Evolutionary conservation across 2,797 vertebrate species (phyloP).

Genomic region (Pagetopsis macropterus): DNA sequence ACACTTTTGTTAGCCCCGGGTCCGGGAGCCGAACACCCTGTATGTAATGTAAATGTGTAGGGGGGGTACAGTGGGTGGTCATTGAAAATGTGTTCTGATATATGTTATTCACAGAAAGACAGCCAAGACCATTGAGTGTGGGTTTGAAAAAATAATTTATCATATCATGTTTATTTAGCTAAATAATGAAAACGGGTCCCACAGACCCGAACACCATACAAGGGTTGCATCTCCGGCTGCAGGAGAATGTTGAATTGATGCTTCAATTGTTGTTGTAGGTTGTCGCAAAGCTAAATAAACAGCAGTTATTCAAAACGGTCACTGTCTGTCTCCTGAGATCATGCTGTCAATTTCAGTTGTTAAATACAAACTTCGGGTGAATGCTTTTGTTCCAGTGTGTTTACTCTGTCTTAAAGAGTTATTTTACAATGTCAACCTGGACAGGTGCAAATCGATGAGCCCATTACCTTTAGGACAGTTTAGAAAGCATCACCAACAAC

Average conservation of each 20-base stretch:
- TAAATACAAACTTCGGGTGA: constrained; percentile 11
- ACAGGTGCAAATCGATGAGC: constrained; percentile 37
- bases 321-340: not conserved
- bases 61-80: too few relatives aligned
- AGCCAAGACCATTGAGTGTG: too few relatives aligned
- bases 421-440: constrained; percentile 32
- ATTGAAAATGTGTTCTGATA: too few relatives aligned
- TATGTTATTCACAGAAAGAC: too few relatives aligned
- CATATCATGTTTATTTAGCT: too few relatives aligned
- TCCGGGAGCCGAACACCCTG: too few relatives aligned
- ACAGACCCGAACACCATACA: too few relatives aligned
- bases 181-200: too few relatives aligned
- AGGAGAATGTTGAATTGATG: constrained; percentile 11
- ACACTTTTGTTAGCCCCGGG: too few relatives aligned
- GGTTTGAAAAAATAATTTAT: too few relatives aligned
- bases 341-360: constrained; percentile 11
- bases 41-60: too few relatives aligned
- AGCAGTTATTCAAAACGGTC: constrained; percentile 3
- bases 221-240: not conserved
- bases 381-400: constrained; percentile 13
- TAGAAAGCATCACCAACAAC: not conserved
- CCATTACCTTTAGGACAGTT: constrained; percentile 29
- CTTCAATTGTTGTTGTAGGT: not conserved
- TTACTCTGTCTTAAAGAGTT: constrained; percentile 39
- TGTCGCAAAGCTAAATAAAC: constrained; percentile 18